Percentiles rank a stretch among this genome's conserved stretches.
Evolutionary conservation across 2,113 vertebrate species (phyloP).

Genomic region (Pimephales promelas): DNA sequence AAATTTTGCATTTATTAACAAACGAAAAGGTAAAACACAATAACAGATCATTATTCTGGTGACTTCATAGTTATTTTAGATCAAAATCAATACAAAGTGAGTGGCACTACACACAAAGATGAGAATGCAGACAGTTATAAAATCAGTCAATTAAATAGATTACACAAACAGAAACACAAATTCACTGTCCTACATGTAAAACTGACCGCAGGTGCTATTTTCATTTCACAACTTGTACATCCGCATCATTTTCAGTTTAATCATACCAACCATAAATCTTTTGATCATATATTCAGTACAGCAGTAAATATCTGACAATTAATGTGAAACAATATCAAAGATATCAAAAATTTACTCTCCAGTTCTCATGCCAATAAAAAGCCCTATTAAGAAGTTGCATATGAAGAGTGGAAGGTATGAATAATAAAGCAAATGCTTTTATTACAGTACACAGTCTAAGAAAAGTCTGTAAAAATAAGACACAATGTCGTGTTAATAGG

Average conservation of each 20-base stretch:
- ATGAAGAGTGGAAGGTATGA: no score
- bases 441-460: not conserved
- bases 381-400: conserved; percentile 46
- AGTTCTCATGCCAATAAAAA: conserved; percentile 50
- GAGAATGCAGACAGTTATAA: not conserved
- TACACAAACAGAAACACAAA: not conserved
- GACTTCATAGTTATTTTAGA: not conserved
- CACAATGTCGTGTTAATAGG: not conserved
- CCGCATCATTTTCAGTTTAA: not conserved
- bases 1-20: not conserved
- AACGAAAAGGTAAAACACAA: not conserved
- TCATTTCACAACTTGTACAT: not conserved
- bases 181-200: not conserved
- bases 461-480: not conserved
- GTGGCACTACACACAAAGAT: not conserved
- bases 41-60: not conserved
- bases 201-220: not conserved
- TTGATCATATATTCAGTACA: not conserved
- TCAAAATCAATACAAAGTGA: not conserved
- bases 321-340: conserved; percentile 20
- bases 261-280: not conserved
- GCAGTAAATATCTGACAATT: conserved; percentile 17
- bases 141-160: not conserved
- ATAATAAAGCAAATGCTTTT: not conserved
- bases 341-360: not conserved